Evolutionary conservation across 2,113 vertebrate species (phyloP).

Genomic region (Seriola dumerili): DNA sequence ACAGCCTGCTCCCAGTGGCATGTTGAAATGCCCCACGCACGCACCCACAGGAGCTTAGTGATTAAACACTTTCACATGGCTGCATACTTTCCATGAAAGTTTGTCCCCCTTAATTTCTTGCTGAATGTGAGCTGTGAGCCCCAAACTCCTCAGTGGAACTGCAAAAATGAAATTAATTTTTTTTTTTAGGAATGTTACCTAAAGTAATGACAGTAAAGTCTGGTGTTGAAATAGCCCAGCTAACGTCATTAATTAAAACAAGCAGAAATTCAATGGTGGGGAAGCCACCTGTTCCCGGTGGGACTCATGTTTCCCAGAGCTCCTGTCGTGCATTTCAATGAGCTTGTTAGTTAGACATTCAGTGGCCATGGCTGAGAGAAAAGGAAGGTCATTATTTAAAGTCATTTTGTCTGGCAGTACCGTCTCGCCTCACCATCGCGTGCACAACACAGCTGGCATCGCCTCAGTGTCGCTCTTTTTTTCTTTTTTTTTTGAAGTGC

Average conservation of each 20-base stretch:
- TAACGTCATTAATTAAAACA: slow-evolving; percentile 49
- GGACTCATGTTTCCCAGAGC: slow-evolving; percentile 13
- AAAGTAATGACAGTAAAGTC: background rate
- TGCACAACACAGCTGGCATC: slow-evolving; percentile 38
- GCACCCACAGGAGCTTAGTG: slow-evolving; percentile 63
- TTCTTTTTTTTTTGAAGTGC: background rate
- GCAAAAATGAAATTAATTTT: background rate
- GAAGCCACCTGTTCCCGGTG: slow-evolving; percentile 41
- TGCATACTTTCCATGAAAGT: slow-evolving; percentile 63
- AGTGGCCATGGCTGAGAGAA: slow-evolving; percentile 13
- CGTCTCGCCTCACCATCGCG: slow-evolving; percentile 9
- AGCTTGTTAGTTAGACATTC: slow-evolving; percentile 45
- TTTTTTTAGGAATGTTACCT: background rate
- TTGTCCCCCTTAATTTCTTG: slow-evolving; percentile 46
- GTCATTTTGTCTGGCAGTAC: slow-evolving; percentile 13
- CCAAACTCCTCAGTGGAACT: background rate
- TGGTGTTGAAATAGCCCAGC: slow-evolving; percentile 12
- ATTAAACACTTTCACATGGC: slow-evolving; percentile 80
- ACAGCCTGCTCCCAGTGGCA: slow-evolving; percentile 51
- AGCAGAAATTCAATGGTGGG: slow-evolving; percentile 15
- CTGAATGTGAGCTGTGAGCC: slow-evolving; percentile 24
- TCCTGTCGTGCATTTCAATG: slow-evolving; percentile 28
- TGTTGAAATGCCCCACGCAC: slow-evolving; percentile 59
- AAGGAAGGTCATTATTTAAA: slow-evolving; percentile 40
- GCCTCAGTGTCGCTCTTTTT: background rate